phyloP scores from a whole-genome alignment of 2,888 invertebrate genomes.

The Habrosyne pyritoides region DNA sequence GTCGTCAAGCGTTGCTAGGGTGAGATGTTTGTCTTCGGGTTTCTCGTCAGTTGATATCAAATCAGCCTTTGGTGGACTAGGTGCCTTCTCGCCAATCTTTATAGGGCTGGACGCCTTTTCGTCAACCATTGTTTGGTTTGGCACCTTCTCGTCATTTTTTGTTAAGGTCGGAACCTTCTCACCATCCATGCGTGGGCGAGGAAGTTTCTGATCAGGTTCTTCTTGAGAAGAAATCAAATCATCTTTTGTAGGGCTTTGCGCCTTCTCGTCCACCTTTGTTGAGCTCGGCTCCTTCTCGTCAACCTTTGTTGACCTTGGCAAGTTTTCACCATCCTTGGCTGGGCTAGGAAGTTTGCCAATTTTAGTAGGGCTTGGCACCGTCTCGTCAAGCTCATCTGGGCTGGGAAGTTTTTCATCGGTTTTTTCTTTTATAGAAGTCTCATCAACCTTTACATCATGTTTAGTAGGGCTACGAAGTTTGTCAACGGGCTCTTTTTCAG shows the following conservation, averaged over 20 bases:
- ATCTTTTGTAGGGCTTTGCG: not conserved
- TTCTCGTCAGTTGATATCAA: constrained; percentile 19
- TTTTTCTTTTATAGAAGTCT: no score
- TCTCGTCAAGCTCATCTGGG: constrained; percentile 15
- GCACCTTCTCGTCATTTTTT: constrained; percentile 6
- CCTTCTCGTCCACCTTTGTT: constrained; percentile 6
- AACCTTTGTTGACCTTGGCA: constrained; percentile 6
- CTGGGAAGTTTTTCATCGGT: constrained; percentile 8
- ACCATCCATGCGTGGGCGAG: no score
- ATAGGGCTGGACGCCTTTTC: constrained; percentile 10
- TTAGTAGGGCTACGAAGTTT: no score
- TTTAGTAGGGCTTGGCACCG: constrained; percentile 30
- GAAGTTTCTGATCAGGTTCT: no score
- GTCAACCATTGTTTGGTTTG: not conserved
- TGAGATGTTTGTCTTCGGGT: constrained; percentile 15
- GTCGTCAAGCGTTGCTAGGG: constrained; percentile 18
- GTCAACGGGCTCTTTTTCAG: no score
- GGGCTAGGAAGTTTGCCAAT: constrained; percentile 17
- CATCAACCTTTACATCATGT: no score
- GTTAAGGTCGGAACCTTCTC: no score
- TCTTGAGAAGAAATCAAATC: no score
- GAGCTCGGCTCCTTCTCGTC: constrained; percentile 7
- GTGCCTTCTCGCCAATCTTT: constrained; percentile 20
- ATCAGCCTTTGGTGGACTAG: constrained; percentile 29
- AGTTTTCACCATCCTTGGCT: constrained; percentile 18